Percentiles rank a stretch among this genome's conserved stretches.
Conservation (phyloP, 2,797 vertebrate species). For the Esox lucius region DNA sequence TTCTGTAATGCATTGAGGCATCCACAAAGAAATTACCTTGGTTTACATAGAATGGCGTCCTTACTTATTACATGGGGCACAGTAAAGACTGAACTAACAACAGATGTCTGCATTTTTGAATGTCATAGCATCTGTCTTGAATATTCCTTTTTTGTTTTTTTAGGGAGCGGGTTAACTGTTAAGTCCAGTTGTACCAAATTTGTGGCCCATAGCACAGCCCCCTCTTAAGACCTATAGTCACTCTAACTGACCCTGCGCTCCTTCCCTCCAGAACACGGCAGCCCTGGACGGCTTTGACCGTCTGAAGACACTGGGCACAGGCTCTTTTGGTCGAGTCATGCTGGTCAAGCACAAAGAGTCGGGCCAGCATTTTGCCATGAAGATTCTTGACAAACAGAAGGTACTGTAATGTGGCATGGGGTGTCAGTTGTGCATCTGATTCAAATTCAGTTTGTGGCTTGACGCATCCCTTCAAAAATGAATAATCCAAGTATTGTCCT, state of each 20-base stretch:
- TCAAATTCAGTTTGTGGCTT: neutral
- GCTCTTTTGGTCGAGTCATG: constrained; percentile 94
- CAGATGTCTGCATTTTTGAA: neutral
- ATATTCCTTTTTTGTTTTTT: neutral
- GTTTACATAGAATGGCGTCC: neutral
- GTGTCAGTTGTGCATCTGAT: neutral
- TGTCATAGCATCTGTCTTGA: neutral
- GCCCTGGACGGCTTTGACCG: constrained; percentile 91
- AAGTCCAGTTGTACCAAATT: neutral
- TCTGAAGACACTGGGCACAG: constrained; percentile 92
- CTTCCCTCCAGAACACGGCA: constrained; percentile 81
- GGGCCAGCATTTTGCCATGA: constrained; percentile 91
- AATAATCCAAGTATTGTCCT: no score
- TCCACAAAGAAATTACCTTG: neutral
- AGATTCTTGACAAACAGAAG: constrained; percentile 98
- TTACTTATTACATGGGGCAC: neutral
- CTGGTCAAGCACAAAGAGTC: constrained; percentile 89
- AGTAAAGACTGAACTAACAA: neutral
- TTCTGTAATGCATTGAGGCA: neutral
- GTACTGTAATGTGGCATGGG: constrained; percentile 55
- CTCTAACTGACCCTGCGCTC: constrained; percentile 4
- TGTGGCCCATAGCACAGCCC: neutral
- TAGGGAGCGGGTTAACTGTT: neutral
- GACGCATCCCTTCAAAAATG: neutral
- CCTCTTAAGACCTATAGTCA: neutral